Percentiles rank a stretch among this genome's conserved stretches.
phyloP scores from a whole-genome alignment of 2,113 vertebrate species.

The Urocitellus parryii region DNA sequence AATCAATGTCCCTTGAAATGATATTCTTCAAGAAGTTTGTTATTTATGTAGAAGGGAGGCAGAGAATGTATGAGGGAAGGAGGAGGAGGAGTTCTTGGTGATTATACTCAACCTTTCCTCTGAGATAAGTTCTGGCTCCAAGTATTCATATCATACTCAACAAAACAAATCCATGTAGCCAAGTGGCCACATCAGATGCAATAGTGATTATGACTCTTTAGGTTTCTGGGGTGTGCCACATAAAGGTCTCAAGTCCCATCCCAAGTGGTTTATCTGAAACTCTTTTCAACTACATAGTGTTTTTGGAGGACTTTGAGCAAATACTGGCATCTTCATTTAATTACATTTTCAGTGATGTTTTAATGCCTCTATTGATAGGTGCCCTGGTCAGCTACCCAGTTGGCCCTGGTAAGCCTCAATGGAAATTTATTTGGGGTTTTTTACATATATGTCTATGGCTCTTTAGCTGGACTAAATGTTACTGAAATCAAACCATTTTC shows the following conservation, averaged over 20 bases:
- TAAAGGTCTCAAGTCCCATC: background rate
- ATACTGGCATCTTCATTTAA: conserved; percentile 19
- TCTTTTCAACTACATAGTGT: background rate
- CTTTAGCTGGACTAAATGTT: conserved; percentile 1
- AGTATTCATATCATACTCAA: background rate
- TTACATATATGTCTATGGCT: conserved; percentile 19
- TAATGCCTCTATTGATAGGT: conserved; percentile 30
- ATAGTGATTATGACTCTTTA: background rate
- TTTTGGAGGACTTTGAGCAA: conserved; percentile 30
- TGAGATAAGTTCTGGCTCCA: background rate
- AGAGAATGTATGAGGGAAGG: background rate
- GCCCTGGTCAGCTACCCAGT: background rate
- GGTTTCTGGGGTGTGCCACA: background rate
- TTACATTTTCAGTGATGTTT: conserved; percentile 58
- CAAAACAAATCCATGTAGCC: background rate
- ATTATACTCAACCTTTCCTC: background rate
- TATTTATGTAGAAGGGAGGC: background rate
- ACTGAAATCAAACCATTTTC: conserved; percentile 56
- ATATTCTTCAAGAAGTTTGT: background rate
- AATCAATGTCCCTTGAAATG: background rate
- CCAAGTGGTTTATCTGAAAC: background rate
- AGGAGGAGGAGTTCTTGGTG: background rate
- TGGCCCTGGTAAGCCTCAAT: background rate
- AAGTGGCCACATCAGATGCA: background rate
- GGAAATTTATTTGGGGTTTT: conserved; percentile 42